Evolutionary conservation across 2,888 invertebrate genomes (phyloP).

Genomic region (Pegoplata infirma): DNA sequence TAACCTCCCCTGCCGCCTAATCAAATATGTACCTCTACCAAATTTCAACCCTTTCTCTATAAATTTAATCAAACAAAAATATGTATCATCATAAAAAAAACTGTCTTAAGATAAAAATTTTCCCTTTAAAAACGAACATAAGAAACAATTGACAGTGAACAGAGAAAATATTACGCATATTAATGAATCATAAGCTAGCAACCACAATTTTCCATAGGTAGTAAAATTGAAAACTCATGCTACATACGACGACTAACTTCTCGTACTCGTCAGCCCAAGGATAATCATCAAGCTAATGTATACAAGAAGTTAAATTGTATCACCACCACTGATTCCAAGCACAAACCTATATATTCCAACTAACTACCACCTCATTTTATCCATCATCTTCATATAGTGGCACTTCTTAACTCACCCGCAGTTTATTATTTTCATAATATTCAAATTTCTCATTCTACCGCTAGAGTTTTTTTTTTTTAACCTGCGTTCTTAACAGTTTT

Average conservation of each 20-base stretch:
- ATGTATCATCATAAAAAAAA: conserved; percentile 6
- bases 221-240: conserved; percentile 1
- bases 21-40: too few relatives aligned
- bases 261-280: conserved; percentile 1
- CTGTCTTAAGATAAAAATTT: not conserved
- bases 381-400: conserved; percentile 28
- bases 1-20: too few relatives aligned
- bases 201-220: not conserved
- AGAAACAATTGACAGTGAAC: conserved; percentile 34
- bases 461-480: too few relatives aligned
- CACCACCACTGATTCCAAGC: not conserved
- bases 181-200: conserved; percentile 33
- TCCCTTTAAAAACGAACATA: not conserved
- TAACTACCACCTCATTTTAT: not conserved
- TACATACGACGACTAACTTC: too few relatives aligned
- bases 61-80: conserved; percentile 5
- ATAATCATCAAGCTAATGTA: conserved; percentile 13
- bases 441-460: conserved; percentile 70
- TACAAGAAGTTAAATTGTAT: conserved; percentile 4
- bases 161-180: conserved; percentile 37
- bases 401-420: conserved; percentile 76
- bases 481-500: too few relatives aligned
- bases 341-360: not conserved
- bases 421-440: conserved; percentile 76
- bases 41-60: conserved; percentile 2